phyloP scores from a whole-genome alignment of 2,113 vertebrate genomes.

The Anhinga anhinga region DNA sequence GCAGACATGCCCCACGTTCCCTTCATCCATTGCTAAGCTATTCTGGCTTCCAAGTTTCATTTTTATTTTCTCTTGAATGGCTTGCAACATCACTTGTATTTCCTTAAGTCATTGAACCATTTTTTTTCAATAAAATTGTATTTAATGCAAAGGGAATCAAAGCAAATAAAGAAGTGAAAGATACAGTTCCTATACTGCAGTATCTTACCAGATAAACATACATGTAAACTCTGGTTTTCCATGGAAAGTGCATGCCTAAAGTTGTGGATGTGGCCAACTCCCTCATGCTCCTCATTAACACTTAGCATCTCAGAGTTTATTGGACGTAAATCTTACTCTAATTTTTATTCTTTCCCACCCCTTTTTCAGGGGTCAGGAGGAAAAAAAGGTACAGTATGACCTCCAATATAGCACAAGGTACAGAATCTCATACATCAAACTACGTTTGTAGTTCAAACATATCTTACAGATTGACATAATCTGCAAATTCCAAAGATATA shows the following conservation, averaged over 20 bases:
- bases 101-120: not conserved
- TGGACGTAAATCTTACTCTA: not conserved
- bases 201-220: not conserved
- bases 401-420: not conserved
- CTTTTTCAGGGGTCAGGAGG: not conserved
- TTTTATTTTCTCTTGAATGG: accelerated
- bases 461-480: not conserved
- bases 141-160: not conserved
- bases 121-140: not conserved
- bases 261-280: accelerated
- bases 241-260: accelerated
- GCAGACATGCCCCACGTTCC: not conserved
- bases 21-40: not conserved
- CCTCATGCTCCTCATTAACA: not conserved
- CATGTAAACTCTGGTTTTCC: not conserved
- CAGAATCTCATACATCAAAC: not conserved
- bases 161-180: not conserved
- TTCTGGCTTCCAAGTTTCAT: not conserved
- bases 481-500: not conserved
- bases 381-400: not conserved
- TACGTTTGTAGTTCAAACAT: not conserved
- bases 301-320: not conserved
- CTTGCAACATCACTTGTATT: not conserved
- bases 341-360: not conserved
- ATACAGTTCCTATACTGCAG: not conserved